phyloP scores from a whole-genome alignment of 2,113 vertebrate species.

The Cottus gobio region DNA sequence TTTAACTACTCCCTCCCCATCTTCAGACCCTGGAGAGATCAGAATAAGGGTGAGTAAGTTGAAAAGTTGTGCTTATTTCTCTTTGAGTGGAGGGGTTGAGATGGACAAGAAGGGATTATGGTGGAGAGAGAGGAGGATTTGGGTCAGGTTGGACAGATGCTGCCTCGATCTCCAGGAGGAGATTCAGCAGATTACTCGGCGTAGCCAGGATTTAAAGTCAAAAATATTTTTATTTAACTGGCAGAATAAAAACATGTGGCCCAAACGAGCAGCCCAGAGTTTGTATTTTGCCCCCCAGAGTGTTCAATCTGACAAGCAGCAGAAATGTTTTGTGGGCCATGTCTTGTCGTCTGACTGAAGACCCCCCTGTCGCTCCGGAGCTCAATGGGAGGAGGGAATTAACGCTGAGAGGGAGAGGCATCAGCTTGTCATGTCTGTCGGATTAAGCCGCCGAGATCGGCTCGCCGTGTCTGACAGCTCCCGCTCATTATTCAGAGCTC shows the following conservation, averaged over 20 bases:
- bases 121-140: slow-evolving; percentile 62
- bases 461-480: slow-evolving; percentile 68
- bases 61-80: neutral
- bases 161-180: slow-evolving; percentile 65
- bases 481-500: slow-evolving; percentile 67
- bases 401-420: slow-evolving; percentile 34
- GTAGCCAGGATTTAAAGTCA: neutral
- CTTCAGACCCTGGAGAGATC: slow-evolving; percentile 6
- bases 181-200: slow-evolving; percentile 71
- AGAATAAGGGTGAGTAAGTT: neutral
- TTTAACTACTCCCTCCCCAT: too few relatives aligned
- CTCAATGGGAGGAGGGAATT: slow-evolving; percentile 51
- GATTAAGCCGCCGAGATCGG: slow-evolving; percentile 71
- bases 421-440: slow-evolving; percentile 57
- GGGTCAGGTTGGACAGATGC: slow-evolving; percentile 77
- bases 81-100: neutral
- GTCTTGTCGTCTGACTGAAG: slow-evolving; percentile 41
- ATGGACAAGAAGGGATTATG: slow-evolving; percentile 63
- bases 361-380: slow-evolving; percentile 31
- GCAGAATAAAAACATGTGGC: neutral
- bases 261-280: neutral
- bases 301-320: slow-evolving; percentile 44
- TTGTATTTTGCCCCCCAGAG: too few relatives aligned
- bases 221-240: neutral
- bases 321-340: slow-evolving; percentile 24